These are phyloP conservation scores for Semnopithecus entellus DNA, from an alignment of 2,113 vertebrate species.

Conservation along the genomic window DNA sequence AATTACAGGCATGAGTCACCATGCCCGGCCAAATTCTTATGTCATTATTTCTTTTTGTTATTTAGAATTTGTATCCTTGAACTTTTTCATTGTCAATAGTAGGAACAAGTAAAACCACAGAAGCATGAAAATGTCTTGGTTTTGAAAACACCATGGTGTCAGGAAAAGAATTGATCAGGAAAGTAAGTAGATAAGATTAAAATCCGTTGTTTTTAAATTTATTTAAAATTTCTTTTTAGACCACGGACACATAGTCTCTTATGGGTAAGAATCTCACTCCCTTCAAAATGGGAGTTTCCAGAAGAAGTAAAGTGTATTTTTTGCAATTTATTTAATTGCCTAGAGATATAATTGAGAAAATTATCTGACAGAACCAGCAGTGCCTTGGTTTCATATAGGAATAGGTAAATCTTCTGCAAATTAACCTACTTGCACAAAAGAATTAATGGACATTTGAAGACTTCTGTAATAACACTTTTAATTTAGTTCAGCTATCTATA, in stretches of 20 bases:
- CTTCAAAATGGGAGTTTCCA: constrained; percentile 24
- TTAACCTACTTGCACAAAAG: constrained; percentile 16
- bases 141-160: background rate
- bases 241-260: background rate
- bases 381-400: constrained; percentile 50
- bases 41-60: constrained; percentile 27
- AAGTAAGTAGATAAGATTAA: constrained; percentile 21
- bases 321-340: constrained; percentile 51
- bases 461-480: constrained; percentile 55
- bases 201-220: constrained; percentile 4
- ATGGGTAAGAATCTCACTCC: constrained; percentile 17
- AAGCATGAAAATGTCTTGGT: constrained; percentile 29
- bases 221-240: background rate
- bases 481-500: constrained; percentile 52
- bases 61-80: constrained; percentile 16
- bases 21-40: background rate
- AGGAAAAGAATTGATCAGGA: background rate
- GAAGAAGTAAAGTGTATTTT: constrained; percentile 26
- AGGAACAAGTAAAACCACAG: constrained; percentile 33
- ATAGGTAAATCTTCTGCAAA: constrained; percentile 39
- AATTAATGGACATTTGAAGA: constrained; percentile 53
- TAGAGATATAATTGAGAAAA: constrained; percentile 51
- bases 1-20: too few species aligned
- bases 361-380: constrained; percentile 61
- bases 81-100: constrained; percentile 25